phyloP scores from a whole-genome alignment of 2,113 vertebrate genomes.

The Puffinus mauretanicus region DNA sequence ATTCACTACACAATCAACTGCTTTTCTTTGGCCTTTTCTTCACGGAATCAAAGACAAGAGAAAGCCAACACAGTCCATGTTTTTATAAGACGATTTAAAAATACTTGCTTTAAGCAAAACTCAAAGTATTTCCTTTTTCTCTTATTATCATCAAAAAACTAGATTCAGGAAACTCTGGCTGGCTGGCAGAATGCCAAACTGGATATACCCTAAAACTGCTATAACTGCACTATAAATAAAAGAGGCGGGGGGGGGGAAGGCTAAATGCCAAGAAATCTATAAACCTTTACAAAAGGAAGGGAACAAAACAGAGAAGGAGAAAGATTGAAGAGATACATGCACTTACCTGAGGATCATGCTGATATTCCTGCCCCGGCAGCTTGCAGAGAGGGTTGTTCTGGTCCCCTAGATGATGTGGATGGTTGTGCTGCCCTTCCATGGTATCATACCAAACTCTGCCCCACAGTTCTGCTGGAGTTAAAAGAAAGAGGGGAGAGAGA shows the following conservation, averaged over 20 bases:
- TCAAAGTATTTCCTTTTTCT: background rate
- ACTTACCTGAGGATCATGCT: conserved; percentile 80
- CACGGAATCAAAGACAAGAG: background rate
- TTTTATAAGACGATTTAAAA: background rate
- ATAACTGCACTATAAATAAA: background rate
- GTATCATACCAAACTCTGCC: conserved; percentile 75
- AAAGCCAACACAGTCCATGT: background rate
- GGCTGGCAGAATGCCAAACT: background rate
- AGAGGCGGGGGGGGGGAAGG: too few relatives aligned
- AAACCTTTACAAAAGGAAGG: background rate
- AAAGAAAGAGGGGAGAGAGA: background rate
- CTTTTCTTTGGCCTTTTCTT: background rate
- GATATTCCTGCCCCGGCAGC: conserved; percentile 72
- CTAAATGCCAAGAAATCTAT: background rate
- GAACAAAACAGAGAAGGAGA: background rate
- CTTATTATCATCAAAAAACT: background rate
- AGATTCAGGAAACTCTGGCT: background rate
- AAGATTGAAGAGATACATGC: background rate
- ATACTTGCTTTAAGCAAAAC: background rate
- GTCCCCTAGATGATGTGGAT: conserved; percentile 79
- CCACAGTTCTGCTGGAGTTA: conserved; percentile 23
- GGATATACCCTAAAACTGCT: background rate
- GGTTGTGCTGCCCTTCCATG: conserved; percentile 86
- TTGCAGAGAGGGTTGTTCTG: conserved; percentile 80
- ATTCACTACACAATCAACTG: background rate